Base-by-base conservation (phyloP, 2,888 invertebrate species). In the Drosophila mulleri region DNA sequence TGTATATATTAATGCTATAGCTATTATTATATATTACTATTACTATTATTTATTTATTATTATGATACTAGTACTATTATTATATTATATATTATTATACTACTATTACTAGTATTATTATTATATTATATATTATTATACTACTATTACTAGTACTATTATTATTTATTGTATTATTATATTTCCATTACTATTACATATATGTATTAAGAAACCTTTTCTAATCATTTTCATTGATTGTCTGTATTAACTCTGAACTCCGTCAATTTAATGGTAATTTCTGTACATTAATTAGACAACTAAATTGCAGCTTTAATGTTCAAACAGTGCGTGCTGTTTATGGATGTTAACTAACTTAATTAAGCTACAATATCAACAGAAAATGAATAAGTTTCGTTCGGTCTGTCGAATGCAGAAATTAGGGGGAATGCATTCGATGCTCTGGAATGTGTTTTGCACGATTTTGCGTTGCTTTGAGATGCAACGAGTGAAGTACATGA, bases 401-500 rank as follows among this genome's bases (percentile, higher is more conserved):
- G 5, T 11, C 2, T 2, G 5, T 5, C 18, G 42, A 42, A 35
- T 1, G 48, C 11, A 48, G 59, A 32, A 50, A 29, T 14, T 20
- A 26, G 23, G 39, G 23, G 39, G 23, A 32, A 11, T n/a, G 16
- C 11, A 37, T 52, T 65, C 16, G 4, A 44, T 56, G 42, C 20
- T 23, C 23, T 6, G 7, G 59, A 50, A 54, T 57, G 56, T 14
- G 59, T 58, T 67, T 65, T 29, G 45, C 18, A 23, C 37, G 20
- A 59, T 29, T 58, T 44, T 11, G 41, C 67, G 37, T 53, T 77
- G 77, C 53, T 52, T 35, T 16, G 35, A 11, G 56, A 32, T 48
- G 44, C 58, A 61, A 11, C 54, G 45, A 37, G 20, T 41, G 26
- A 44, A 73, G 41, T 45, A 85, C 86, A 85, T 65, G 88, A 72